Evolutionary conservation across 2,113 vertebrate genomes (phyloP).

Genomic region (Dromaius novaehollandiae): DNA sequence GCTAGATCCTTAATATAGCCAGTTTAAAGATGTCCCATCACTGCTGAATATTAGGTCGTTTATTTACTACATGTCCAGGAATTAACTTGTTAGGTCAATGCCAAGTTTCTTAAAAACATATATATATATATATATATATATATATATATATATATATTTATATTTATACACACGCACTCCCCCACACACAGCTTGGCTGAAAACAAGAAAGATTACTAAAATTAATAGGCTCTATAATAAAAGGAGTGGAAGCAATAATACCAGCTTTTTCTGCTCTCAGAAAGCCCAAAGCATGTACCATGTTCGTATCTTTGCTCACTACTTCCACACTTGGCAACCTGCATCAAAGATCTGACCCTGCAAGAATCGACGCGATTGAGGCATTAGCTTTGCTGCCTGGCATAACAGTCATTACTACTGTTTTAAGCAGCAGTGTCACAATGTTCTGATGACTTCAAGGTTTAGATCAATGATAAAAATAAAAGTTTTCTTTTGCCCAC

Average conservation of each 20-base stretch:
- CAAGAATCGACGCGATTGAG: neutral
- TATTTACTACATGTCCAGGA: neutral
- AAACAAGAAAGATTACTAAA: neutral
- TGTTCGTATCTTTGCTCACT: neutral
- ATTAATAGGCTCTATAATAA: neutral
- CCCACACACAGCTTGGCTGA: accelerated
- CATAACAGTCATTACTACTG: neutral
- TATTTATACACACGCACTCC: too few species aligned
- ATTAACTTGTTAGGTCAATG: neutral
- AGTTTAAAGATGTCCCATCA: neutral
- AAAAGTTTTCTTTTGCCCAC: neutral
- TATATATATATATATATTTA: too few species aligned
- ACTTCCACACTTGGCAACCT: neutral
- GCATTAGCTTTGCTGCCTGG: neutral
- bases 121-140: too few species aligned
- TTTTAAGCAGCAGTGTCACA: neutral
- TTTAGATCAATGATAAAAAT: neutral
- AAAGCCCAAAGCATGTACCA: neutral
- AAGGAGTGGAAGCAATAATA: neutral
- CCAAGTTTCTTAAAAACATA: neutral
- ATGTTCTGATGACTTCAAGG: neutral
- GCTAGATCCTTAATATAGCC: neutral
- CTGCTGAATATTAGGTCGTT: neutral
- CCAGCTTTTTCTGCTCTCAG: neutral
- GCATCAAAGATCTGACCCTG: accelerated